Percentiles rank a stretch among this genome's conserved stretches.
Conservation (phyloP, 2,113 vertebrate species). For the Trogon melanurus region DNA sequence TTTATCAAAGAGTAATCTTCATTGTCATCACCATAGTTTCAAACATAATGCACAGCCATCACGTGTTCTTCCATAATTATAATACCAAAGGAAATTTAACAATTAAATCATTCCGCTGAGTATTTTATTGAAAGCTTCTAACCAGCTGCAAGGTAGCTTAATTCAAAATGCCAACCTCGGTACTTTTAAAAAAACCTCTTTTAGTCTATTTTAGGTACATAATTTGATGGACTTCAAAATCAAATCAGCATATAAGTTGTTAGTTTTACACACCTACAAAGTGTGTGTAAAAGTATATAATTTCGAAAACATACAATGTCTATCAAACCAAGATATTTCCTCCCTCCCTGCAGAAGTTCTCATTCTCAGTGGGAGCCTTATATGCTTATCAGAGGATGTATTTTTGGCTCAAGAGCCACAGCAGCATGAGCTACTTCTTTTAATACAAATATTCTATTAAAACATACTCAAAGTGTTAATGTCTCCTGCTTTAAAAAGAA, state of each 20-base stretch:
- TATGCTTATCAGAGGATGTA: background rate
- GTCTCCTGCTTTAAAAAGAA: background rate
- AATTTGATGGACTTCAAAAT: background rate
- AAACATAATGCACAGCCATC: slow-evolving; percentile 40
- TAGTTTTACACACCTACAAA: background rate
- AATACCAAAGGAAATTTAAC: slow-evolving; percentile 58
- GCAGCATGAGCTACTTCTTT: slow-evolving; percentile 44
- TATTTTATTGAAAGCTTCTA: background rate
- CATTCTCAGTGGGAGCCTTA: background rate
- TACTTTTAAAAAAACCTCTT: background rate
- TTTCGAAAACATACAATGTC: background rate
- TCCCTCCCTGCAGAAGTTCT: background rate
- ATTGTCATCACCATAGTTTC: slow-evolving; percentile 51
- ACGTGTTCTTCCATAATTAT: background rate
- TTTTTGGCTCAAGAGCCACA: background rate
- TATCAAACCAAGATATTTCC: background rate
- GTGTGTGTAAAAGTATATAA: background rate
- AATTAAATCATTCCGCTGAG: slow-evolving; percentile 2
- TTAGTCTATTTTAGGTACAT: background rate
- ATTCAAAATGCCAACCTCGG: background rate
- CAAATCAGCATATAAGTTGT: background rate
- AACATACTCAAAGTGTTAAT: slow-evolving; percentile 39
- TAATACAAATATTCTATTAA: slow-evolving; percentile 47
- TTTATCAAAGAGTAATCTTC: slow-evolving; percentile 49
- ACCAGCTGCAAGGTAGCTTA: background rate